A percentile compares a stretch with the other conserved stretches of the same genome.
Evolutionary conservation across 2,888 invertebrate species (phyloP).

Genomic region (Cheilosia soror): DNA sequence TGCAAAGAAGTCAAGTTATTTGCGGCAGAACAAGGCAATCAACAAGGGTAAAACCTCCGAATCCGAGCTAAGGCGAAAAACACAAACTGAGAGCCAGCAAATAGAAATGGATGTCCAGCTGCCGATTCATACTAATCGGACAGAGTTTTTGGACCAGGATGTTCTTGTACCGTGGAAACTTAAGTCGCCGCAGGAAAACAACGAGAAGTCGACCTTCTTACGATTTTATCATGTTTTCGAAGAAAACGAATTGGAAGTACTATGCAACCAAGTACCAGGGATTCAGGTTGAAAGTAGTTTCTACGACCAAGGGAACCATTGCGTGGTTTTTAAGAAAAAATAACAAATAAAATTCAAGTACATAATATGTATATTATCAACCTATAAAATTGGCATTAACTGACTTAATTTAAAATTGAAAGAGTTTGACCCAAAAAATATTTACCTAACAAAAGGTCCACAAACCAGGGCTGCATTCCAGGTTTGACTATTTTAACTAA

Average conservation of each 20-base stretch:
- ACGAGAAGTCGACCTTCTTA: constrained; percentile 86
- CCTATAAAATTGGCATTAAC: too few species aligned
- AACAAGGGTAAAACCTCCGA: constrained; percentile 83
- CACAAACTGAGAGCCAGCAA: constrained; percentile 77
- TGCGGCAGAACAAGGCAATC: constrained; percentile 86
- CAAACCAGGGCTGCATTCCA: too few species aligned
- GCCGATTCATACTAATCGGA: constrained; percentile 95
- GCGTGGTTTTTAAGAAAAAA: constrained; percentile 87
- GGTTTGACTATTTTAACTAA: too few species aligned
- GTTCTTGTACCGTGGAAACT: constrained; percentile 98
- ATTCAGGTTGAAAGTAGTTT: constrained; percentile 88
- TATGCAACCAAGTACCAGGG: constrained; percentile 86
- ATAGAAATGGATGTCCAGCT: constrained; percentile 74
- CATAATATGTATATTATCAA: too few species aligned
- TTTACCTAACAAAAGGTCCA: too few species aligned
- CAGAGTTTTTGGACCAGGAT: constrained; percentile 95
- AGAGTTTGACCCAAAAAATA: too few species aligned
- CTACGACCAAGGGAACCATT: constrained; percentile 99
- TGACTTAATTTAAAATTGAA: too few species aligned
- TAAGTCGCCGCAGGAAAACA: constrained; percentile 81
- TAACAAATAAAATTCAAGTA: constrained; percentile 9
- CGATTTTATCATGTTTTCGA: constrained; percentile 97
- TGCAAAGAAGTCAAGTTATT: constrained; percentile 88
- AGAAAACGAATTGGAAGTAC: constrained; percentile 89
- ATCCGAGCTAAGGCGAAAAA: constrained; percentile 79